Evolutionary conservation across 2,113 vertebrate genomes (phyloP).

Genomic region (Oryzias curvinotus): DNA sequence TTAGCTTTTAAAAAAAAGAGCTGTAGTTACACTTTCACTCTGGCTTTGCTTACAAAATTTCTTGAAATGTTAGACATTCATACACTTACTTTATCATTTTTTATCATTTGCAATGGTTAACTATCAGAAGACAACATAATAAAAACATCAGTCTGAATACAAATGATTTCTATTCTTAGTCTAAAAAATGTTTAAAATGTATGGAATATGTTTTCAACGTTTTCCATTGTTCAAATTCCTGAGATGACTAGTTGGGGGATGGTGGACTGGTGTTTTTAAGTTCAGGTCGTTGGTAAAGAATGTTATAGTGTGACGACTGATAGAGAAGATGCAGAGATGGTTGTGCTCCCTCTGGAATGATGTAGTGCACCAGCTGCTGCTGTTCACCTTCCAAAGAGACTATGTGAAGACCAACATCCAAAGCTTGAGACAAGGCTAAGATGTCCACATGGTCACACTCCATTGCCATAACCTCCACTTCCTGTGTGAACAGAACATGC

Average conservation of each 20-base stretch:
- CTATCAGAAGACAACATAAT: too few relatives aligned
- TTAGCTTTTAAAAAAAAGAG: too few relatives aligned
- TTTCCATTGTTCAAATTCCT: constrained; percentile 25
- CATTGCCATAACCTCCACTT: constrained; percentile 79
- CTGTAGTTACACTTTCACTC: too few relatives aligned
- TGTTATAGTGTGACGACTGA: constrained; percentile 79
- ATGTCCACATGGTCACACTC: constrained; percentile 83
- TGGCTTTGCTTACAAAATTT: too few relatives aligned
- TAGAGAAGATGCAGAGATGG: constrained; percentile 76
- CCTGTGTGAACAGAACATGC: constrained; percentile 59
- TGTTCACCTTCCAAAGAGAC: constrained; percentile 74
- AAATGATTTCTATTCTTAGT: too few relatives aligned
- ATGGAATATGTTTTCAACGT: too few relatives aligned
- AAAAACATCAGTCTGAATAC: too few relatives aligned
- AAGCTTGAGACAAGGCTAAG: constrained; percentile 78
- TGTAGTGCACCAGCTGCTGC: constrained; percentile 67
- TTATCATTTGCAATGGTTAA: too few relatives aligned
- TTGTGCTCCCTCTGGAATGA: constrained; percentile 79
- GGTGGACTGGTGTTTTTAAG: constrained; percentile 14
- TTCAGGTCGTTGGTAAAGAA: constrained; percentile 69
- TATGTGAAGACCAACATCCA: constrained; percentile 76
- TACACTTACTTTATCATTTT: too few relatives aligned
- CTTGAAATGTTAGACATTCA: too few relatives aligned
- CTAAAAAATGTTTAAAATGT: too few relatives aligned
- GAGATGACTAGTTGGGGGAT: constrained; percentile 22